Percentiles rank a stretch among this genome's conserved stretches.
Conservation (phyloP, 2,888 invertebrate species). For the Oegoconia quadripuncta region DNA sequence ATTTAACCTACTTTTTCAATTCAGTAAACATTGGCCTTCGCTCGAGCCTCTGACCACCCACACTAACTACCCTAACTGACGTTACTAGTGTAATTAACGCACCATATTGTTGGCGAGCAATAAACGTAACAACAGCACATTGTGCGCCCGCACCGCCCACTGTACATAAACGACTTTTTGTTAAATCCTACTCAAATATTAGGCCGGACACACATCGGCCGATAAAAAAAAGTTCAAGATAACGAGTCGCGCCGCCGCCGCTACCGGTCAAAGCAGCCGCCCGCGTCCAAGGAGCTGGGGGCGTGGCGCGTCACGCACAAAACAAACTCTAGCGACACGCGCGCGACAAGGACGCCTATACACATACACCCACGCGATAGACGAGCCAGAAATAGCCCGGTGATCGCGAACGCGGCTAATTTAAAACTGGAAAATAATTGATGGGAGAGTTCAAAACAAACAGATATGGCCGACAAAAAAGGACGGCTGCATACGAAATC, state of each 20-base stretch:
- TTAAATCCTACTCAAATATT: constrained; percentile 69
- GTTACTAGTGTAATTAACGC: constrained; percentile 30
- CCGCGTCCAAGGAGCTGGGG: constrained; percentile 41
- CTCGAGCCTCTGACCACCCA: constrained; percentile 13
- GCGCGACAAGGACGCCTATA: constrained; percentile 46
- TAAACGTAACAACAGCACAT: constrained; percentile 48
- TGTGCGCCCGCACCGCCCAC: constrained; percentile 49
- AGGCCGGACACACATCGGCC: constrained; percentile 65
- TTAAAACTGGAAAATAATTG: constrained; percentile 76
- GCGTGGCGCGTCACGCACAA: constrained; percentile 76
- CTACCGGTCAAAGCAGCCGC: constrained; percentile 73
- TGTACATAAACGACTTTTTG: constrained; percentile 57
- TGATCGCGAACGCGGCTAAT: constrained; percentile 62
- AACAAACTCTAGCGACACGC: constrained; percentile 64
- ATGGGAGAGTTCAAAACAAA: constrained; percentile 75
- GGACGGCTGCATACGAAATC: constrained; percentile 67
- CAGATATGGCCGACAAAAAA: constrained; percentile 76
- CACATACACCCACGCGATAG: constrained; percentile 19
- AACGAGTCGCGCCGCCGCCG: constrained; percentile 53
- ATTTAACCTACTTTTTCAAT: no score
- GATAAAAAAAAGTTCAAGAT: constrained; percentile 60
- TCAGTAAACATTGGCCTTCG: no score
- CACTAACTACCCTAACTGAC: neutral
- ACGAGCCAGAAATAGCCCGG: constrained; percentile 51
- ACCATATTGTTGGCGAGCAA: constrained; percentile 34